A percentile compares a stretch with the other conserved stretches of the same genome.
Evolutionary conservation across 2,888 invertebrate genomes (phyloP).

Genomic region (Patella depressa): DNA sequence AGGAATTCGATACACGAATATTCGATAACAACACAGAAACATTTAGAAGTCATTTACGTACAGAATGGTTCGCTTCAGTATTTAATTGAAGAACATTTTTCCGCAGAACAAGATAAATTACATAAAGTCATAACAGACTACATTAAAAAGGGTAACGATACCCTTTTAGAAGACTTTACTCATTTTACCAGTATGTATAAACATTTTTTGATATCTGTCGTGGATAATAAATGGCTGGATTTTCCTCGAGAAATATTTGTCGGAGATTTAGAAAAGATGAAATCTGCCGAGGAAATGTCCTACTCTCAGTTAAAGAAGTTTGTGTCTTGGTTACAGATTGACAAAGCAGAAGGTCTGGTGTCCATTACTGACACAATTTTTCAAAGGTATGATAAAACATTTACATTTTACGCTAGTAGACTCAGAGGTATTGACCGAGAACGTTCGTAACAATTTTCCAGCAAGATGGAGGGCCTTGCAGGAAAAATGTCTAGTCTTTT

Average conservation of each 20-base stretch:
- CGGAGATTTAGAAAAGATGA: slow-evolving; percentile 39
- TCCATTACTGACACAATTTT: slow-evolving; percentile 35
- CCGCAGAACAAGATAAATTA: slow-evolving; percentile 39
- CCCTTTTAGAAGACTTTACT: slow-evolving; percentile 48
- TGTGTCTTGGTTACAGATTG: slow-evolving; percentile 59
- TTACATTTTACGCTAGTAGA: too few relatives aligned
- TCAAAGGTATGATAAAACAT: too few relatives aligned
- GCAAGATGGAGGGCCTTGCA: too few relatives aligned
- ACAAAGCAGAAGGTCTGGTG: slow-evolving; percentile 55
- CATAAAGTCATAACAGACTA: slow-evolving; percentile 48
- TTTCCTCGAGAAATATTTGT: slow-evolving; percentile 60
- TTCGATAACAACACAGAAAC: slow-evolving; percentile 30
- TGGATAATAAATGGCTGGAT: slow-evolving; percentile 60
- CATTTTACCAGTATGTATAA: slow-evolving; percentile 50
- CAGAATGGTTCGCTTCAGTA: slow-evolving; percentile 45
- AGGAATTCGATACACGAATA: slow-evolving; percentile 39
- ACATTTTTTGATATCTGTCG: slow-evolving; percentile 54
- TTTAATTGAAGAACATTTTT: slow-evolving; percentile 37
- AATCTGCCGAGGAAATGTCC: slow-evolving; percentile 29
- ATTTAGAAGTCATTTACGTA: slow-evolving; percentile 42
- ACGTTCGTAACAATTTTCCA: too few relatives aligned
- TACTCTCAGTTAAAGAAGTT: slow-evolving; percentile 47
- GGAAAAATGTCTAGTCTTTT: too few relatives aligned
- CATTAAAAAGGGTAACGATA: slow-evolving; percentile 50
- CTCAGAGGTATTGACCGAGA: too few relatives aligned